Base-by-base conservation (phyloP, 2,888 invertebrate species). In the Mamestra brassicae region DNA sequence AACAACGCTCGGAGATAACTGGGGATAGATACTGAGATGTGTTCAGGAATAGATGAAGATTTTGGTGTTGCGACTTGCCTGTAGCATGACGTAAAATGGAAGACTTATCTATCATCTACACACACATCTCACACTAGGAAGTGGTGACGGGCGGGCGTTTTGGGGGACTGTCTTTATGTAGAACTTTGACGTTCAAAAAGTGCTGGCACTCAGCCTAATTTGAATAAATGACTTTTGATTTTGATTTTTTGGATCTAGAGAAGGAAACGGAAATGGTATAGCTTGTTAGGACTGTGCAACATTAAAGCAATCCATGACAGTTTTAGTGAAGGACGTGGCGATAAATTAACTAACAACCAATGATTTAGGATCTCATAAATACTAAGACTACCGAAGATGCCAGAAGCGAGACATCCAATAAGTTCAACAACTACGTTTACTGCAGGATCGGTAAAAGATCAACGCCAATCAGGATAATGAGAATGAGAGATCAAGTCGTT, bases 1-100 rank as follows among this genome's bases (percentile, higher is more conserved):
- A 92, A 93, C 93, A 93, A 87, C 87, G 81, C 78, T 63, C 80
- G 78, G 69, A 89, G 91, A 91, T 92, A 92, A 90, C 87, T 75
- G 47, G 60, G 76, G 61, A 79, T 80, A 83, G 86, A 80, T 76
- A 77, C 74, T 75, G 74, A 45, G 36, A 42, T 64, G 66, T 63
- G 66, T 75, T 64, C 70, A 58, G 50, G 47, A 47, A 70, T 61
- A 58, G 36, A 60, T 66, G 42, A 54, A 65, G 15, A 58, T 65
- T 64, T 71, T 78, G 4, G 11, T 11, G 11, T 55, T 15, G 36
- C 47, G 26, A 45, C 50, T 60, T 34, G 6, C 10, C n/a, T 6
- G 7, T 26, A 45, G 15, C 3, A 3, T n/a, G 17, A 15, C 26
- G 3, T 11, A 36, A 13, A 58, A 11, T 47, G 0, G 4, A 54